A percentile compares a stretch with the other conserved stretches of the same genome.
Conservation (phyloP, 2,797 vertebrate genomes). For the Catharus ustulatus region DNA sequence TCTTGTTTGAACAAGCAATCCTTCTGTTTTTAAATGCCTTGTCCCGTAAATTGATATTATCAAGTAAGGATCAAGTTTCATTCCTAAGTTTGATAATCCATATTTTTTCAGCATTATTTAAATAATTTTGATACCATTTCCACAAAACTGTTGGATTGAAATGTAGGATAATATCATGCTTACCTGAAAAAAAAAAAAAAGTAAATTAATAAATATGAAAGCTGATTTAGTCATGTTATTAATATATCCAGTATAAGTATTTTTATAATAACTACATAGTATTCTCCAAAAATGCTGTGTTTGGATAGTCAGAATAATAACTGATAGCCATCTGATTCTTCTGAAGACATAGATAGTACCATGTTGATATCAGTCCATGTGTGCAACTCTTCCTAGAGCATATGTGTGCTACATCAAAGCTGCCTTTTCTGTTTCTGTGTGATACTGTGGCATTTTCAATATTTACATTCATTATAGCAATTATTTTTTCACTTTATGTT, state of each 20-base stretch:
- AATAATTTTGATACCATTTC: not conserved
- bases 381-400: not conserved
- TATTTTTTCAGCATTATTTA: not conserved
- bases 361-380: not conserved
- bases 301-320: not conserved
- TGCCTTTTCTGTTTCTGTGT: not conserved
- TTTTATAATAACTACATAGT: not conserved
- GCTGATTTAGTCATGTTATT: not conserved
- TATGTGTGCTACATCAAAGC: not conserved
- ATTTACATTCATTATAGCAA: not conserved
- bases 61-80: not conserved
- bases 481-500: not conserved
- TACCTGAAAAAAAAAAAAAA: not conserved
- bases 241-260: not conserved
- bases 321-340: not conserved
- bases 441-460: accelerated
- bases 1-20: not conserved
- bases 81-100: not conserved
- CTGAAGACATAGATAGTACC: not conserved
- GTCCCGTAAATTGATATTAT: not conserved
- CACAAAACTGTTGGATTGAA: not conserved
- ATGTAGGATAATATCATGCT: not conserved
- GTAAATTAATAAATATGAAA: not conserved
- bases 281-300: not conserved
- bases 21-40: not conserved